Base-by-base conservation (phyloP, 2,797 vertebrate species). In the Ctenosaura bakeri region DNA sequence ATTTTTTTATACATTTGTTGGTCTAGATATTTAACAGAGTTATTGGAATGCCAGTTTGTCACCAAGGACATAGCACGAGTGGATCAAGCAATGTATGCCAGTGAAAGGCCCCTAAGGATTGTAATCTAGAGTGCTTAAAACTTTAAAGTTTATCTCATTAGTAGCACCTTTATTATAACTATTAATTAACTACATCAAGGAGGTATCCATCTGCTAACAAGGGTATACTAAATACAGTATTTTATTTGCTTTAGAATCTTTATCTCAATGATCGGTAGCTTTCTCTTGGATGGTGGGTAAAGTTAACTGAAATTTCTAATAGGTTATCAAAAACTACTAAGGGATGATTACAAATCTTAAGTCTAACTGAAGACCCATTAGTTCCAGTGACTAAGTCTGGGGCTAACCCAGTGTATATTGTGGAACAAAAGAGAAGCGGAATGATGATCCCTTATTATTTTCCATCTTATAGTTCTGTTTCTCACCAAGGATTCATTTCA, bases 401-500 rank as follows among this genome's bases (percentile, higher is more conserved):
- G 13, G 14, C 16, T 35, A n/a, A 74, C 35, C 46, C n/a, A 18
- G 38, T 86, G 22, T 56, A 24, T 62, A 42, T 3, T 42, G 52
- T 16, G 26, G 24, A 77, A 16, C 4, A 42, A 86, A 56, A 91
- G 62, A 89, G 38, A 54, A 74, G 64, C 77, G 71, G 29, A 69
- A 0, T 0, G 79, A 73, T 26, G 38, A 46, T 83, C 66, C 38
- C 38, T 77, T 88, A 22, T 71, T 93, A 62, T 78, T 29, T 93
- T 83, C 86, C 77, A 10, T 2, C 35, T 94, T 90, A 42, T 35
- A 77, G 7, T 26, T 66, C 83, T 73, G 13, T 0, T 0, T 81
- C 6, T 85, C 91, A 0, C 0, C 38, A 46, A 86, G 42, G 87
- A 95, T 89, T 92, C 92, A 87, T 18, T 59, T 93, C 1, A 59